Evolutionary conservation across 2,113 vertebrate genomes (phyloP).

Genomic region (Physeter macrocephalus): DNA sequence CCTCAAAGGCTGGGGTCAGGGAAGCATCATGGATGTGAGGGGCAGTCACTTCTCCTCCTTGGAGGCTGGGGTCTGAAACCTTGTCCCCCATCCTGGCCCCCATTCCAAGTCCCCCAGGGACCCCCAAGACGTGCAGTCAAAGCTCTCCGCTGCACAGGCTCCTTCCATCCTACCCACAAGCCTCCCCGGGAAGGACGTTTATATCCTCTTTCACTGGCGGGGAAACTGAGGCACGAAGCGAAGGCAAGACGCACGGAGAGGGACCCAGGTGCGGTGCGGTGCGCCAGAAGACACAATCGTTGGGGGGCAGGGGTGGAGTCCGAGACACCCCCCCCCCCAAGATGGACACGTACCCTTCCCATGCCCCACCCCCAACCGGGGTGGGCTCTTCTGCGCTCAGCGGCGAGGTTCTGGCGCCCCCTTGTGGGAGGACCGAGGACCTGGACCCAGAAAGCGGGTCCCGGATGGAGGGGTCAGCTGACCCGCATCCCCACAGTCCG

Average conservation of each 20-base stretch:
- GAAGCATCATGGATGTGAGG: not conserved
- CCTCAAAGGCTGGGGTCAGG: too few relatives aligned
- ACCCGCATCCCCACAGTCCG: rapidly evolving
- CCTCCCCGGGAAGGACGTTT: not conserved
- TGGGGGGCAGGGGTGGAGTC: not conserved
- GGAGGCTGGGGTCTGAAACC: too few relatives aligned
- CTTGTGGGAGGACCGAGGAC: not conserved
- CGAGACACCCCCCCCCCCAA: not conserved
- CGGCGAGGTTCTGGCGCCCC: not conserved
- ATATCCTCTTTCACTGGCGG: not conserved
- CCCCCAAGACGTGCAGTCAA: too few relatives aligned
- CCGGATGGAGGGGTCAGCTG: not conserved
- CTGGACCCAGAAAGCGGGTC: not conserved
- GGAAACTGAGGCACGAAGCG: not conserved
- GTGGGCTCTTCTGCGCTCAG: not conserved
- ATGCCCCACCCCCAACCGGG: rapidly evolving
- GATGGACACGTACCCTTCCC: not conserved
- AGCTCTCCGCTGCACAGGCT: not conserved
- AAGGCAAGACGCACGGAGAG: too few relatives aligned
- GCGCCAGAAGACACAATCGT: not conserved
- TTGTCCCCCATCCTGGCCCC: not conserved
- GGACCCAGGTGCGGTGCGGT: not conserved
- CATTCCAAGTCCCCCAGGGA: not conserved
- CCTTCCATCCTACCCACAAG: too few relatives aligned
- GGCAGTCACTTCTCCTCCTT: not conserved